phyloP scores from a whole-genome alignment of 2,113 vertebrate species.

The Pedetes capensis region DNA sequence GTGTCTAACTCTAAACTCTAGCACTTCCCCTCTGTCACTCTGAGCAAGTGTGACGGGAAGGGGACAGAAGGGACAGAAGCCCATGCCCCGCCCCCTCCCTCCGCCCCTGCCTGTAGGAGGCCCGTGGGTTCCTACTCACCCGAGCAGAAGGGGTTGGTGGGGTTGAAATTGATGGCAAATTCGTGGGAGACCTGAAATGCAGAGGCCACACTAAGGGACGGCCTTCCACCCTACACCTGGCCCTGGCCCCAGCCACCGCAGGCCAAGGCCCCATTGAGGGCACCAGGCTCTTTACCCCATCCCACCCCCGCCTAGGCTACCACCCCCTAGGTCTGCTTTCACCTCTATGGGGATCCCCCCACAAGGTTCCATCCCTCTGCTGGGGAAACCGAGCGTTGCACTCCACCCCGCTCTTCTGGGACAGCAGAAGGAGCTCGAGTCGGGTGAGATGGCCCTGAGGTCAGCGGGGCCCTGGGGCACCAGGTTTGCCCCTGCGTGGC shows the following conservation, averaged over 20 bases:
- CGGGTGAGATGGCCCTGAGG: not conserved
- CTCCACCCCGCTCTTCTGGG: not conserved
- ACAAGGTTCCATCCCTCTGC: too few relatives aligned
- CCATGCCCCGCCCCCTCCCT: not conserved
- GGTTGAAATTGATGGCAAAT: conserved; percentile 99
- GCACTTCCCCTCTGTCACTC: not conserved
- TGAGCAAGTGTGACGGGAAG: not conserved
- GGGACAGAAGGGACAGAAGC: not conserved
- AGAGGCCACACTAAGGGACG: conserved; percentile 44
- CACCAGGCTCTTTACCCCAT: not conserved
- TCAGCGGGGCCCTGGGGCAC: not conserved
- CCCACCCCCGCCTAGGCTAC: not conserved
- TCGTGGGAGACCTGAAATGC: conserved; percentile 94
- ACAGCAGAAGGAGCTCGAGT: too few relatives aligned
- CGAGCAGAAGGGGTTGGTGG: conserved; percentile 96
- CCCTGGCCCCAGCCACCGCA: not conserved
- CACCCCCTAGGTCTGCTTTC: not conserved
- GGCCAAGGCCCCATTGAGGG: not conserved
- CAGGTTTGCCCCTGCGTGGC: not conserved
- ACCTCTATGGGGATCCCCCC: too few relatives aligned
- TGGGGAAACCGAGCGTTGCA: not conserved
- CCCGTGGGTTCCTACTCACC: conserved; percentile 87
- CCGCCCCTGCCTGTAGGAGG: too few relatives aligned
- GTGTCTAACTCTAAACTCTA: not conserved
- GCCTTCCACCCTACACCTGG: not conserved